Evolutionary conservation across 2,113 vertebrate genomes (phyloP).

Genomic region (Heloderma charlesbogerti): DNA sequence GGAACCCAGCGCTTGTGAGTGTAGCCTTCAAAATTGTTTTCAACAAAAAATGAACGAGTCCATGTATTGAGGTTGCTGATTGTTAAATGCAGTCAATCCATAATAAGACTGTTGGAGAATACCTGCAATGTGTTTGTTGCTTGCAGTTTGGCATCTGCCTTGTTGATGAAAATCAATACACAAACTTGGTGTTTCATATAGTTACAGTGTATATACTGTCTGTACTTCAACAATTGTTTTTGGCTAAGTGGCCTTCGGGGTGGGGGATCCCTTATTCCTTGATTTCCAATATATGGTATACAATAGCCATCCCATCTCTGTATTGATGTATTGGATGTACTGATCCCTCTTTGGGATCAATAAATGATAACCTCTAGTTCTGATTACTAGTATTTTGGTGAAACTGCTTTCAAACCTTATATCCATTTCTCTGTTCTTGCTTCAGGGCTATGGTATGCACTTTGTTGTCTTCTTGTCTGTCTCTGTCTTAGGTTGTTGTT

Average conservation of each 20-base stretch:
- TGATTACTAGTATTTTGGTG: background rate
- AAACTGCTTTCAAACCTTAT: background rate
- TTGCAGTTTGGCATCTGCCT: background rate
- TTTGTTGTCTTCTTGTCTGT: background rate
- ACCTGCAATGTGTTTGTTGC: background rate
- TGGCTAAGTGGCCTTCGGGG: background rate
- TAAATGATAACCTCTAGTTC: background rate
- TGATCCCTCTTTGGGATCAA: background rate
- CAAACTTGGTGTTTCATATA: background rate
- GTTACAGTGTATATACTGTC: background rate
- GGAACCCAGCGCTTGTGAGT: too few relatives aligned
- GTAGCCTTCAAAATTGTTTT: background rate
- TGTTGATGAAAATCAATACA: background rate
- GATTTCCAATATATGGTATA: background rate
- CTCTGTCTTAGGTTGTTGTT: too few relatives aligned
- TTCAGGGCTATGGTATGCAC: background rate
- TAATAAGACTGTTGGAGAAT: background rate
- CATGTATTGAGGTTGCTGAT: background rate
- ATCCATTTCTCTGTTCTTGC: background rate
- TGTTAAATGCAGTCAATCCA: background rate
- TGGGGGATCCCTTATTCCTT: background rate
- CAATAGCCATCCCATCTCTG: background rate
- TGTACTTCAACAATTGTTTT: background rate
- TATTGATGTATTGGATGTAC: background rate
- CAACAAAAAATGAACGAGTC: too few relatives aligned